A percentile compares a stretch with the other conserved stretches of the same genome.
Evolutionary conservation across 2,888 invertebrate species (phyloP).

Genomic region (Synanthedon formicaeformis): DNA sequence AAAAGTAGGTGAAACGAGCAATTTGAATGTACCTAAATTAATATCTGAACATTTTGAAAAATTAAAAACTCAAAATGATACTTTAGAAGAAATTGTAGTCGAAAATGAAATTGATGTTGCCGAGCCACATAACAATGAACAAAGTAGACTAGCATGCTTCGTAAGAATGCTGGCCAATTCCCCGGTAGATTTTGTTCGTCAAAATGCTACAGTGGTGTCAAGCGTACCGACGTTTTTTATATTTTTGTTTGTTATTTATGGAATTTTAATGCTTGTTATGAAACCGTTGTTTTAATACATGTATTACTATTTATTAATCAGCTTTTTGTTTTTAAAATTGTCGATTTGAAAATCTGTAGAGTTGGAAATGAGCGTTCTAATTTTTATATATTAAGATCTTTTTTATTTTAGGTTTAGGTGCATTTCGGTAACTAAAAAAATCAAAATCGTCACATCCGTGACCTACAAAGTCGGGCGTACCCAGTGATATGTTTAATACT

Average conservation of each 20-base stretch:
- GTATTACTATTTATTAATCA: background rate
- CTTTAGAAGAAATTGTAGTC: background rate
- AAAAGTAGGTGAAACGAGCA: background rate
- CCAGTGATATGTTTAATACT: too few relatives aligned
- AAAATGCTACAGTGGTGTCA: constrained; percentile 36
- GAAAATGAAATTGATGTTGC: background rate
- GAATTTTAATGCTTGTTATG: constrained; percentile 26
- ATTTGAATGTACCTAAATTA: background rate
- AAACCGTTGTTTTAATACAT: constrained; percentile 18
- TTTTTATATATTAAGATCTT: too few relatives aligned
- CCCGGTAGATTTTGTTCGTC: constrained; percentile 27
- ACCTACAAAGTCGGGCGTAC: too few relatives aligned
- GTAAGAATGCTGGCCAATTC: constrained; percentile 2
- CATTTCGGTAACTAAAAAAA: too few relatives aligned
- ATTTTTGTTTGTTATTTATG: constrained; percentile 32
- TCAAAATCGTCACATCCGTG: too few relatives aligned
- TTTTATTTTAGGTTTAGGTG: too few relatives aligned
- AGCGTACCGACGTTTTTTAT: constrained; percentile 45
- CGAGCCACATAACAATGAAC: background rate
- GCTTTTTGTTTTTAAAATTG: background rate
- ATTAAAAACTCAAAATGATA: background rate
- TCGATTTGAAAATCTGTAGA: background rate
- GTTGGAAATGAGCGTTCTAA: background rate
- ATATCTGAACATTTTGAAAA: background rate
- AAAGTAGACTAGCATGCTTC: constrained; percentile 12